Conservation (phyloP, 2,797 vertebrate genomes). For the Carcharodon carcharias region DNA sequence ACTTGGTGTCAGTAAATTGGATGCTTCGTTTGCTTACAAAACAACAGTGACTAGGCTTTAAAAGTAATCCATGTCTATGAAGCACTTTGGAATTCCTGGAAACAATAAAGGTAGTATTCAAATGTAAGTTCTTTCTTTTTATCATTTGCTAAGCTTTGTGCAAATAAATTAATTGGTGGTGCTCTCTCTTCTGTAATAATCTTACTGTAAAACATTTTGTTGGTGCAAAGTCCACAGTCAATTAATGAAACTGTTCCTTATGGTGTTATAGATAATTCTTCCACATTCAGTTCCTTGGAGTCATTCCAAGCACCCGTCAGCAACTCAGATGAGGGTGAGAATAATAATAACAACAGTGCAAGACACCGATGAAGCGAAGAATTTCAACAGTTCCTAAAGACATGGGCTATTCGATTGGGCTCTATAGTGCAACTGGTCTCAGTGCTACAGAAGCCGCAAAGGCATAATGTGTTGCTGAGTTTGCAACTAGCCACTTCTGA, state of each 20-base stretch:
- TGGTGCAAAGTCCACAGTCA: background rate
- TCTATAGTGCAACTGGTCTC: no score
- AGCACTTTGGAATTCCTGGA: background rate
- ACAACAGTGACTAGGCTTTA: background rate
- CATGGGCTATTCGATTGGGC: no score
- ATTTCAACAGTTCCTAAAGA: background rate
- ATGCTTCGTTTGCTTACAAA: background rate
- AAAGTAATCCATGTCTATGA: background rate
- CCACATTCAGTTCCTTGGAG: background rate
- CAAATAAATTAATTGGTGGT: background rate
- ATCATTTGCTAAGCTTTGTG: background rate
- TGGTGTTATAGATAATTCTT: background rate
- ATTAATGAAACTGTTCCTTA: slow-evolving; percentile 2
- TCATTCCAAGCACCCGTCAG: background rate
- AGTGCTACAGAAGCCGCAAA: no score
- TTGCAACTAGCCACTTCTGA: no score
- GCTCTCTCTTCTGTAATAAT: background rate
- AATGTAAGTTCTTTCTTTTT: background rate
- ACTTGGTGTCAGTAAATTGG: background rate
- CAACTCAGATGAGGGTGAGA: background rate
- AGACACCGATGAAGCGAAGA: background rate
- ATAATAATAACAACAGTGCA: background rate
- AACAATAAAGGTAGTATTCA: background rate
- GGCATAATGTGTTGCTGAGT: no score
- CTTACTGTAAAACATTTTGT: background rate